Conservation (phyloP, 1,140 invertebrate species). For the Procambarus virginalis region DNA sequence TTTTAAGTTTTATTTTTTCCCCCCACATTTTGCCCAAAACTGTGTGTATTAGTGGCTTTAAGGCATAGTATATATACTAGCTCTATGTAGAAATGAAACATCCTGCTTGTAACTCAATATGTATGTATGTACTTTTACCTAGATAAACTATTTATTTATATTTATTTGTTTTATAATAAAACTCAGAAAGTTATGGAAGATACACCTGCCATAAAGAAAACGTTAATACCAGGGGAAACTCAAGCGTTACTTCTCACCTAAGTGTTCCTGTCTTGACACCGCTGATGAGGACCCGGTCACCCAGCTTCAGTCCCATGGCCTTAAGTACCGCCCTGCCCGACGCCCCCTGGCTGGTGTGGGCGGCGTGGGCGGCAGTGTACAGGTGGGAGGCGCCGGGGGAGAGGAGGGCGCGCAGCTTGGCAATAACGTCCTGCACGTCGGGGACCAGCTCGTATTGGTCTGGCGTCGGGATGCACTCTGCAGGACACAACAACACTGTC, state of each 20-base stretch:
- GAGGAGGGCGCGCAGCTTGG: slow-evolving; percentile 72
- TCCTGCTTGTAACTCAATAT: no score
- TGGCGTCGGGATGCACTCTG: slow-evolving; percentile 76
- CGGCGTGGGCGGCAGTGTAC: slow-evolving; percentile 30
- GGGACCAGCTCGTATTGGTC: slow-evolving; percentile 74
- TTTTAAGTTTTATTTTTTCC: no score
- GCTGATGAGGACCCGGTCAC: slow-evolving; percentile 76
- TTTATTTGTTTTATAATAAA: neutral
- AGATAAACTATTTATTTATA: no score
- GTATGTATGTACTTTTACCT: no score
- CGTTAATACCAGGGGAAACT: neutral
- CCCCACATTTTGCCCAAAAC: no score
- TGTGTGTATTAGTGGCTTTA: no score
- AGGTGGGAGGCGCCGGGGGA: slow-evolving; percentile 55
- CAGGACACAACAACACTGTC: neutral
- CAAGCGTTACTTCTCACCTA: slow-evolving; percentile 73
- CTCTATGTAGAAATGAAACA: no score
- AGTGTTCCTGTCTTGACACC: slow-evolving; percentile 77
- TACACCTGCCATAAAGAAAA: neutral
- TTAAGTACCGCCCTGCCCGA: slow-evolving; percentile 76
- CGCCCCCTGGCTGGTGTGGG: slow-evolving; percentile 59
- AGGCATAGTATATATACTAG: no score
- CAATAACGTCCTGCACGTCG: slow-evolving; percentile 72
- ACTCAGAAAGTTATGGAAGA: neutral
- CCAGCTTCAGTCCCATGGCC: slow-evolving; percentile 76